Conservation (phyloP, 2,888 invertebrate genomes). For the Chironomus riparius region DNA sequence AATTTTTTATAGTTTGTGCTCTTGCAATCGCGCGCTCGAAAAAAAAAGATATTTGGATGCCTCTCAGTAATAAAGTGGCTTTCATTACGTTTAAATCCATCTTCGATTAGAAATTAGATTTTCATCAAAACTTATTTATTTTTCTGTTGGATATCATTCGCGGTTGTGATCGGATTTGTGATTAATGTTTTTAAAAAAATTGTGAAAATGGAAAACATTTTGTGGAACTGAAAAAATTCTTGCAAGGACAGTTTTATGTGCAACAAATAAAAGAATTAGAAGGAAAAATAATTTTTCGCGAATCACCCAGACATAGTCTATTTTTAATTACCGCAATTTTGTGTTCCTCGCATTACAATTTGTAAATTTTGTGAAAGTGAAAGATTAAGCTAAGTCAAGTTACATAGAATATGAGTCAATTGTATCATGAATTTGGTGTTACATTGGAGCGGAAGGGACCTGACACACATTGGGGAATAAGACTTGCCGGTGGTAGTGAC, state of each 20-base stretch:
- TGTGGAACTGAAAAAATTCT: too few relatives aligned
- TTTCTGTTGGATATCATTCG: too few relatives aligned
- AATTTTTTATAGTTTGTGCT: not conserved
- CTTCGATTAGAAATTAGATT: not conserved
- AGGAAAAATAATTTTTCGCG: not conserved
- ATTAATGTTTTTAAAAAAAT: too few relatives aligned
- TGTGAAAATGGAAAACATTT: too few relatives aligned
- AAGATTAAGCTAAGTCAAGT: not conserved
- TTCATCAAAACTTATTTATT: too few relatives aligned
- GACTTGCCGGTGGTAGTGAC: conserved; percentile 79
- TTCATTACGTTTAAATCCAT: conserved; percentile 16
- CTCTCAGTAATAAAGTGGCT: conserved; percentile 16
- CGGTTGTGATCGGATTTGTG: too few relatives aligned
- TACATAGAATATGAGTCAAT: conserved; percentile 19
- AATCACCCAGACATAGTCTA: not conserved
- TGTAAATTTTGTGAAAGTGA: not conserved
- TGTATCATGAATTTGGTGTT: conserved; percentile 60
- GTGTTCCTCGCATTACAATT: not conserved
- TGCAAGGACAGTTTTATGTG: too few relatives aligned
- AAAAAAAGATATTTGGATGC: not conserved
- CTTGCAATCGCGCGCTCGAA: conserved; percentile 1
- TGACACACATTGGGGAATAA: conserved; percentile 74
- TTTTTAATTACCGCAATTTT: conserved; percentile 5
- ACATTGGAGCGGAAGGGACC: conserved; percentile 61
- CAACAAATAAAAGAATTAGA: too few relatives aligned